Evolutionary conservation across 2,797 vertebrate genomes (phyloP).

Genomic region (Lacerta viridis): DNA sequence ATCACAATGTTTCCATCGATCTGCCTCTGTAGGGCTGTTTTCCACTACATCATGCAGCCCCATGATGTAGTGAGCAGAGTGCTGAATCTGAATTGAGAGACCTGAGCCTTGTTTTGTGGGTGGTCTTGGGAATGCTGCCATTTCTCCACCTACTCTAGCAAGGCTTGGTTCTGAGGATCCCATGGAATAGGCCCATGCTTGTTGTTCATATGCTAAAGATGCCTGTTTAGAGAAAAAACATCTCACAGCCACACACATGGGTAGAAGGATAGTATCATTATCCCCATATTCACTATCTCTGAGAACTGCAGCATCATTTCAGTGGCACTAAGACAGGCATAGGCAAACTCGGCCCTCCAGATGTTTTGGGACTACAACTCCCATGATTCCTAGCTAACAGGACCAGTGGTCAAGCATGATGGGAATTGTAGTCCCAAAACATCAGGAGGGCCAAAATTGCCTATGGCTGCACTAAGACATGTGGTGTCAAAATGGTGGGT

Average conservation of each 20-base stretch:
- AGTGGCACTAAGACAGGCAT: background rate
- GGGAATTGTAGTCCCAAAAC: too few species aligned
- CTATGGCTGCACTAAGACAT: background rate
- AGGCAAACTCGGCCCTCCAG: too few species aligned
- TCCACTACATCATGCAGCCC: background rate
- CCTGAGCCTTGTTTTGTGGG: background rate
- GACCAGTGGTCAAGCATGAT: too few species aligned
- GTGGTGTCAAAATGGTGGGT: background rate
- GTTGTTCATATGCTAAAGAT: background rate
- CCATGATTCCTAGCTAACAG: too few species aligned
- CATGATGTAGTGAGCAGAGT: background rate
- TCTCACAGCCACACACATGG: background rate
- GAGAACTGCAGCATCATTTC: background rate
- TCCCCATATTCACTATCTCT: too few species aligned
- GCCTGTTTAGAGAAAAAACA: background rate
- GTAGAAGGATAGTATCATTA: background rate
- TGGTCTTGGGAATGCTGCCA: background rate
- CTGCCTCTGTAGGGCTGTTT: too few species aligned
- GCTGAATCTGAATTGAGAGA: background rate
- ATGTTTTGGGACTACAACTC: too few species aligned
- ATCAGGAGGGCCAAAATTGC: too few species aligned
- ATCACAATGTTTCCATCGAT: constrained; percentile 1
- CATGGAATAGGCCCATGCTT: background rate
- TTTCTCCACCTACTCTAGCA: background rate
- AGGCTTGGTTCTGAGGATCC: background rate